Evolutionary conservation across 2,797 vertebrate species (phyloP), one percentile per base, ranked within the genome.

Genomic region (Anguilla megastoma): DNA sequence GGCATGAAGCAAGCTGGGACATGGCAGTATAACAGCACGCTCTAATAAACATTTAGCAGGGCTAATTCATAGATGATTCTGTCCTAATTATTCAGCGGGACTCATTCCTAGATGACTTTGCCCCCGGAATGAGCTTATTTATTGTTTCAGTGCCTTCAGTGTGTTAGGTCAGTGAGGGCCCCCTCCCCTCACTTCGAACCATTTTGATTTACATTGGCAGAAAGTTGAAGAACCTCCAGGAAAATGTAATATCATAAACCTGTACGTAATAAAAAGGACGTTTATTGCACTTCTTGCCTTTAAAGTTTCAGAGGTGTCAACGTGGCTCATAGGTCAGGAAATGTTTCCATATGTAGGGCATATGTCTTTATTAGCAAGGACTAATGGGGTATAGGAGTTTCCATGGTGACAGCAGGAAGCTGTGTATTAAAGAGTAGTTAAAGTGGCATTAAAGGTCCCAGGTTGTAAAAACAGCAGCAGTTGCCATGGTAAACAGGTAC

Each of bases 401-500:
- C 52, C 71, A 84, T 14, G n/a, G 45, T 63, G 86, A 89, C 92
- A 52, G 87, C 83, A 89, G 91, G 89, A 94, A 91, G 89, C 90
- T 52, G 89, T 63, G 50, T 50, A 88, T 91, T 90, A 87, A 84
- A 89, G 88, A 54, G 58, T 90, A 16, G 16, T 89, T 90, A 83
- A 89, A 87, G 52, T 76, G 84, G 58, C 86, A 80, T 90, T 92
- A 92, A 91, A 88, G 56, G 88, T 90, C 91, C 90, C 89, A 93
- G 88, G 89, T 90, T 90, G 90, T 93, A 87, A 84, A 93, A 93
- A 92, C 89, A 92, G 87, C 89, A 87, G 76, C 88, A 92, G 88
- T 90, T 90, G 88, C 92, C 89, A 91, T 89, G 90, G 90, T 83
- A 92, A 91, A 88, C 88, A 89, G 90, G 69, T 84, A 91, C 90